Evolutionary conservation across 2,797 vertebrate species (phyloP).

Genomic region (Oreonectes daqikongensis): DNA sequence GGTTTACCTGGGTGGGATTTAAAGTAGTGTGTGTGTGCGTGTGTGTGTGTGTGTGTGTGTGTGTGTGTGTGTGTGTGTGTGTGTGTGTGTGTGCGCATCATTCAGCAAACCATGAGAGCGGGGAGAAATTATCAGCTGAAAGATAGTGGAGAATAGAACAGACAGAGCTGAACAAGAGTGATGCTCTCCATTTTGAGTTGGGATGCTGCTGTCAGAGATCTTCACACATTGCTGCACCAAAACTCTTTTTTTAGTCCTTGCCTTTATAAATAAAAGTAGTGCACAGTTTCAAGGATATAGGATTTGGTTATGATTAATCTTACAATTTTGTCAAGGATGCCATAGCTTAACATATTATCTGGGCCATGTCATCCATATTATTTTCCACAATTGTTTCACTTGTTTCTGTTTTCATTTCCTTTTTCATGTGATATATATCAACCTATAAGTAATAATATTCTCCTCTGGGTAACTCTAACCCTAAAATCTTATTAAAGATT

Average conservation of each 20-base stretch:
- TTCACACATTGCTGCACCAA: conserved; percentile 31
- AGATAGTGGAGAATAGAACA: conserved; percentile 37
- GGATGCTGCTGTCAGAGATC: conserved; percentile 46
- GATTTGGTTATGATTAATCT: neutral
- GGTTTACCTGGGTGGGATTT: conserved; percentile 60
- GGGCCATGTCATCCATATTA: too few relatives aligned
- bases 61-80: neutral
- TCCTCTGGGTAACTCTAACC: too few relatives aligned
- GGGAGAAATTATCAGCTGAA: conserved; percentile 55
- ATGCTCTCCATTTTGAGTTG: conserved; percentile 64
- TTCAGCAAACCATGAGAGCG: conserved; percentile 20
- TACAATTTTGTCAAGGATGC: neutral
- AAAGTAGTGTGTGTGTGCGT: conserved; percentile 8
- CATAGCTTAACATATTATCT: neutral
- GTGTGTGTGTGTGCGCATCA: conserved; percentile 4
- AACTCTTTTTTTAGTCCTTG: neutral
- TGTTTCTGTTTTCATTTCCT: too few relatives aligned
- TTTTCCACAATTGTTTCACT: too few relatives aligned
- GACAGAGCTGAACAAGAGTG: conserved; percentile 63
- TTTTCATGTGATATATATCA: neutral
- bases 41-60: neutral
- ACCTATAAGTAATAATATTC: too few relatives aligned
- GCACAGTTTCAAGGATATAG: neutral
- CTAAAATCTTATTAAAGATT: neutral
- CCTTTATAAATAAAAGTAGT: too few relatives aligned